These are phyloP conservation scores for Xenopus petersii DNA, from an alignment of 2,797 vertebrate genomes.

Conservation along the genomic window DNA sequence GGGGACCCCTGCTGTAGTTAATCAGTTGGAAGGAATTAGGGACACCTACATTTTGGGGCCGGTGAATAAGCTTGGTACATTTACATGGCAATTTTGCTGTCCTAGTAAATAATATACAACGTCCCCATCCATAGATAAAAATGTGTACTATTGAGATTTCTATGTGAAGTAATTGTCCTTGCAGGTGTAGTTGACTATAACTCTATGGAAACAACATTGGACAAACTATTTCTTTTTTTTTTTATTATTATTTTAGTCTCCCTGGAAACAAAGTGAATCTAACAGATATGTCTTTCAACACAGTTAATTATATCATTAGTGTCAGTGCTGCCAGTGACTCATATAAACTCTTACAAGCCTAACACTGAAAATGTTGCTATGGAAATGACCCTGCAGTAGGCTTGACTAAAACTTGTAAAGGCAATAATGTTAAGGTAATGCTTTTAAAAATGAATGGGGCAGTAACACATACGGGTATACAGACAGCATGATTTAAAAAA, in stretches of 20 bases:
- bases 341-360: slow-evolving; percentile 21
- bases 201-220: slow-evolving; percentile 44
- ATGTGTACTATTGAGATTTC: no score
- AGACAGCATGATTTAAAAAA: neutral
- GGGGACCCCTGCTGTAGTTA: no score
- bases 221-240: slow-evolving; percentile 24
- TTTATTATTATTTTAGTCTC: slow-evolving; percentile 47
- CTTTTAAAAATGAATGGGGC: neutral
- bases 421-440: neutral
- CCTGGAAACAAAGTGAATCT: slow-evolving; percentile 58
- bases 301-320: slow-evolving; percentile 59
- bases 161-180: neutral
- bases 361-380: slow-evolving; percentile 6
- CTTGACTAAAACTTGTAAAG: rapidly evolving
- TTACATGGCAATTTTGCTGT: no score
- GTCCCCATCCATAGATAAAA: no score
- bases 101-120: no score
- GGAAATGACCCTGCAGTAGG: slow-evolving; percentile 13
- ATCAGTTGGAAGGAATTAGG: no score
- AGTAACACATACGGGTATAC: neutral
- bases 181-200: rapidly evolving
- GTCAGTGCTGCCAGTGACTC: slow-evolving; percentile 41
- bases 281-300: slow-evolving; percentile 54
- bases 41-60: no score
- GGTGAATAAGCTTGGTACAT: no score